Base-by-base conservation (phyloP, 2,888 invertebrate species). In the Oxytorus armatus region DNA sequence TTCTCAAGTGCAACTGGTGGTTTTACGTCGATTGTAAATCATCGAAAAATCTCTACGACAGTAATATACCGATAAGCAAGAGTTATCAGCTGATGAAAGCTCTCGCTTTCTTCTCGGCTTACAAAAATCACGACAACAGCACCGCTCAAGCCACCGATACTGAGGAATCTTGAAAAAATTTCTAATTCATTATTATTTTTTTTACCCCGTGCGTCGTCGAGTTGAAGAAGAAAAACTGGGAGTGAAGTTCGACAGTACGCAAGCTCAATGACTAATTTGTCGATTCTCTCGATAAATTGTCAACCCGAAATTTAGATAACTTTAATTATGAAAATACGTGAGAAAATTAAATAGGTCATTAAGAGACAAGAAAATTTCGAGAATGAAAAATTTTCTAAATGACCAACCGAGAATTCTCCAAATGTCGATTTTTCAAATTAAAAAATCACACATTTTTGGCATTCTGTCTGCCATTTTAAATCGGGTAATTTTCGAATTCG, bases 1-100 rank as follows among this genome's bases (percentile, higher is more conserved):
- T 98, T 82, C 93, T 98, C 3, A 97, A 97, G 90, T 98, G 98
- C 92, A 97, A 97, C 91, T 97, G 97, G 97, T 97, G 97, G 97
- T 97, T 97, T 93, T 97, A 97, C 91, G 97, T 97, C 0, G 97
- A 97, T 90, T 98, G 98, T 92, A 96, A 96, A 91, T 94, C 95
- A 72, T 96, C 97, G 21, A 95, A 94, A 85, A 95, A 94, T 83
- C 93, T 97, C 25, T 98, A 97, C 90, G 97, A 97, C 87, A 97
- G 97, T 11, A 98, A 98, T 90, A 96, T 97, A 81, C 97, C 97
- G 0, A 96, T 97, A 66, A 97, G 97, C 33, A 97, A 97, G 92
- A 97, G 97, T 91, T 97, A 97, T 90, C 97, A 97, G 91, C 93
- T 97, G 3, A 97, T 97, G 96, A 97, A 97, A 91, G 97, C 97